Conservation (phyloP, 1,140 invertebrate species). For the Dolichoris vasculosae region DNA sequence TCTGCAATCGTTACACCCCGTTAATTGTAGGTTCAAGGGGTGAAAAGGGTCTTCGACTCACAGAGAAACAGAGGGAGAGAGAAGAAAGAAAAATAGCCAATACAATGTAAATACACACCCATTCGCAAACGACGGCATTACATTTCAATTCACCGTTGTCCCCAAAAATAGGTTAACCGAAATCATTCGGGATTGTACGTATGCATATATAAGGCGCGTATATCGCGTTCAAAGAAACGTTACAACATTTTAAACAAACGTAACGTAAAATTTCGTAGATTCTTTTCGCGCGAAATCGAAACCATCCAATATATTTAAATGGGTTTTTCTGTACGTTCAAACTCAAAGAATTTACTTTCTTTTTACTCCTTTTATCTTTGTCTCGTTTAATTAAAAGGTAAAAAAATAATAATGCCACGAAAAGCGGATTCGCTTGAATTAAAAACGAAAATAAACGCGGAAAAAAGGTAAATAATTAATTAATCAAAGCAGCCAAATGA, state of each 20-base stretch:
- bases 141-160: constrained; percentile 35
- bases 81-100: constrained; percentile 22
- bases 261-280: background rate
- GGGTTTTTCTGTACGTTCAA: background rate
- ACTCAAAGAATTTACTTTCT: background rate
- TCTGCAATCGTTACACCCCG: constrained; percentile 52
- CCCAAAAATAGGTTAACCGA: constrained; percentile 40
- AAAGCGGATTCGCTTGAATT: too few relatives aligned
- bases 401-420: too few relatives aligned
- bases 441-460: too few relatives aligned
- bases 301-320: background rate
- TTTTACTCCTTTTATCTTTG: too few relatives aligned
- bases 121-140: constrained; percentile 30
- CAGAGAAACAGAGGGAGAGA: background rate
- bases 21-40: constrained; percentile 50
- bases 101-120: constrained; percentile 12
- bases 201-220: background rate
- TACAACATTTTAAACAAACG: background rate
- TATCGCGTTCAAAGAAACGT: background rate
- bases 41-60: constrained; percentile 22
- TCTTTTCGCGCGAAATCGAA: background rate
- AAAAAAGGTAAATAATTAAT: too few relatives aligned
- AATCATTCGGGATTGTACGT: constrained; percentile 1
- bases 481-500: too few relatives aligned
- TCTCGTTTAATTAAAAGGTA: too few relatives aligned